Conservation (phyloP, 2,797 vertebrate genomes). For the Dryobates pubescens region DNA sequence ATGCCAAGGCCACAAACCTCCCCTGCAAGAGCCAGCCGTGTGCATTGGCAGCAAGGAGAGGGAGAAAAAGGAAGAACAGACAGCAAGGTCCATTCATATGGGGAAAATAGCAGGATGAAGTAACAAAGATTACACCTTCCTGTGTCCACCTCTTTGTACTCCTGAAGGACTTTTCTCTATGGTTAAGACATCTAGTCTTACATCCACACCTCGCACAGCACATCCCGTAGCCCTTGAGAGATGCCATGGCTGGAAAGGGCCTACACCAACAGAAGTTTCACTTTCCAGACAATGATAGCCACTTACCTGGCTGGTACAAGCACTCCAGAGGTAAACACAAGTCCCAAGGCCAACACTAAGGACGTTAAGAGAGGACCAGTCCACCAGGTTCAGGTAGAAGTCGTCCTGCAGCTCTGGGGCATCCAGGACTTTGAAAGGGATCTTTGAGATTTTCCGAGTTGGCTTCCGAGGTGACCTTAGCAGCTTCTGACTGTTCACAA, state of each 20-base stretch:
- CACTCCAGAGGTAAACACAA: conserved; percentile 98
- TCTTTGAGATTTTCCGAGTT: conserved; percentile 98
- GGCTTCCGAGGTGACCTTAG: conserved; percentile 96
- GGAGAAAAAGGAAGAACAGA: too few species aligned
- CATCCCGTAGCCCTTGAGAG: background rate
- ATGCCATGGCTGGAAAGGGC: background rate
- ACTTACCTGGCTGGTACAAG: conserved; percentile 95
- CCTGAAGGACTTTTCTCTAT: too few species aligned
- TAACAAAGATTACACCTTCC: too few species aligned
- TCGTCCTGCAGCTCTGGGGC: conserved; percentile 98
- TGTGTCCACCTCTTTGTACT: too few species aligned
- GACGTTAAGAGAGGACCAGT: conserved; percentile 98
- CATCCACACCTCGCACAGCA: background rate
- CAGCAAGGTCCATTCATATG: too few species aligned
- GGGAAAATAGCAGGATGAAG: too few species aligned
- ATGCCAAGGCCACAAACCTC: too few species aligned
- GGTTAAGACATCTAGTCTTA: too few species aligned
- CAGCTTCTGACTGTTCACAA: conserved; percentile 88
- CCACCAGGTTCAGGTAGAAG: conserved; percentile 98
- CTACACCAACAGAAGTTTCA: background rate
- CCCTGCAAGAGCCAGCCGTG: too few species aligned
- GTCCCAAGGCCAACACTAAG: conserved; percentile 97
- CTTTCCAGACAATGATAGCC: background rate
- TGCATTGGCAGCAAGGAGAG: too few species aligned
- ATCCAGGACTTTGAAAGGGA: conserved; percentile 97